Conservation (phyloP, 2,113 vertebrate species). For the Nematolebias whitei region DNA sequence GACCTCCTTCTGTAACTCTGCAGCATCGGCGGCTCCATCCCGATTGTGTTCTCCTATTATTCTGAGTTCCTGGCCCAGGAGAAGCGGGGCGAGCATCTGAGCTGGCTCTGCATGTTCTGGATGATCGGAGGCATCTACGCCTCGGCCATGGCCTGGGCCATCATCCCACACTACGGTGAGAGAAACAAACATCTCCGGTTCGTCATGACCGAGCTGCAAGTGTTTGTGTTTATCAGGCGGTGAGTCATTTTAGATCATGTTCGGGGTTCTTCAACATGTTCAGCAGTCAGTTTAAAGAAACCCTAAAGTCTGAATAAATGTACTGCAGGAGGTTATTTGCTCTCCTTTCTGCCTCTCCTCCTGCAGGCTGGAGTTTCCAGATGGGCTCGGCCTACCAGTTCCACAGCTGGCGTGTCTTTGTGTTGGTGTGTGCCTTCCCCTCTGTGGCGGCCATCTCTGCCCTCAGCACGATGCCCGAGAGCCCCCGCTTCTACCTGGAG, state of each 20-base stretch:
- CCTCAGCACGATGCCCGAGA: slow-evolving; percentile 95
- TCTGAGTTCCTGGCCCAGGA: slow-evolving; percentile 98
- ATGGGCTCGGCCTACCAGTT: slow-evolving; percentile 99
- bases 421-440: slow-evolving; percentile 96
- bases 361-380: slow-evolving; percentile 95
- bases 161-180: slow-evolving; percentile 97
- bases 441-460: slow-evolving; percentile 94
- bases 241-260: slow-evolving; percentile 1
- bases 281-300: too few relatives aligned
- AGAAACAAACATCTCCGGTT: not conserved
- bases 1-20: too few relatives aligned
- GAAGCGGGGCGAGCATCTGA: slow-evolving; percentile 95
- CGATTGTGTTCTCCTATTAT: slow-evolving; percentile 98
- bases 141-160: slow-evolving; percentile 98
- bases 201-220: too few relatives aligned
- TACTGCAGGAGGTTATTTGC: too few relatives aligned
- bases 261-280: too few relatives aligned
- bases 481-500: slow-evolving; percentile 96
- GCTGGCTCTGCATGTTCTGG: slow-evolving; percentile 99
- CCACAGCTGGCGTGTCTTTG: slow-evolving; percentile 99
- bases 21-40: slow-evolving; percentile 96
- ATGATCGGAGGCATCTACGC: slow-evolving; percentile 99
- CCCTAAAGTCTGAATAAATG: too few relatives aligned
- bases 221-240: too few relatives aligned
- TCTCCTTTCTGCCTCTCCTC: not conserved